phyloP scores from a whole-genome alignment of 2,113 vertebrate genomes.

The Chaetura pelagica region DNA sequence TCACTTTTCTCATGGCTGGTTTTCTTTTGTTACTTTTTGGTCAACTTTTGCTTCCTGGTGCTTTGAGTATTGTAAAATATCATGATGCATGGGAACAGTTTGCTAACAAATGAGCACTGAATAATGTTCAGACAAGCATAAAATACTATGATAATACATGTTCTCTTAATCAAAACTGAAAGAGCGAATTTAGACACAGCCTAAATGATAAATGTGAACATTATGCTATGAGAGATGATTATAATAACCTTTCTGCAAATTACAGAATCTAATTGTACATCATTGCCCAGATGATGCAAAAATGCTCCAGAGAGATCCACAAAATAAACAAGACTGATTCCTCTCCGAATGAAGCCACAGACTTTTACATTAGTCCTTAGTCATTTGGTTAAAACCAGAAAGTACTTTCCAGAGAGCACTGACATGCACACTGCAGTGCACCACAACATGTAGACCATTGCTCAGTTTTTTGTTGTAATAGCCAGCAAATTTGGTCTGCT shows the following conservation, averaged over 20 bases:
- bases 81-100: not conserved
- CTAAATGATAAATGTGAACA: not conserved
- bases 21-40: not conserved
- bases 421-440: not conserved
- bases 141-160: not conserved
- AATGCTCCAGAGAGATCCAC: not conserved
- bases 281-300: not conserved
- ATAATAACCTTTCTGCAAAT: not conserved
- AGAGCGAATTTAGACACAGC: not conserved
- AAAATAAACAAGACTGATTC: not conserved
- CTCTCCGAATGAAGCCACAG: not conserved
- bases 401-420: not conserved
- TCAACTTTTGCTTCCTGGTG: not conserved
- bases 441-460: accelerated
- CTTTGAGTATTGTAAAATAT: constrained; percentile 13
- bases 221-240: not conserved
- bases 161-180: not conserved
- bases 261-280: not conserved
- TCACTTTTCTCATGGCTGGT: not conserved
- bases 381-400: not conserved
- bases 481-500: not conserved
- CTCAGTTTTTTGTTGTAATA: not conserved
- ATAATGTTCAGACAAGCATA: not conserved
- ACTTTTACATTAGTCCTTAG: not conserved
- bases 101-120: not conserved